Evolutionary conservation across 1,140 invertebrate species (phyloP).

Genomic region (Diuraphis noxia): DNA sequence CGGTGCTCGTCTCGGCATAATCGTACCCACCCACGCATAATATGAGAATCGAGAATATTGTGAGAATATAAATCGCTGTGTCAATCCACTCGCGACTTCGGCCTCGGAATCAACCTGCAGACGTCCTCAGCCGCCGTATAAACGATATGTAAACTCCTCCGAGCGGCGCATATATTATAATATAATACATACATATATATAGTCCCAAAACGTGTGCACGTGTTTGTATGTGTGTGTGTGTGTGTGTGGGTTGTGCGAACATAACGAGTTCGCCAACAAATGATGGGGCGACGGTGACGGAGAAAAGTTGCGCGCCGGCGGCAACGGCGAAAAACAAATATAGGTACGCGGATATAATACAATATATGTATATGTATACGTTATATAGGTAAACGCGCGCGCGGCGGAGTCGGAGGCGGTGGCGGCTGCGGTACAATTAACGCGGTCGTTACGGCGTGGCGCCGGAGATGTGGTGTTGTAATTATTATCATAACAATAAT

Average conservation of each 20-base stretch:
- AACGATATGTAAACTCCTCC: conserved; percentile 29
- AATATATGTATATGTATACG: not conserved
- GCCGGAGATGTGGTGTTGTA: not conserved
- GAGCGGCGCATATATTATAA: not conserved
- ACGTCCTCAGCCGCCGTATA: not conserved
- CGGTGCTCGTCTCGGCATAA: not conserved
- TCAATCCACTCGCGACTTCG: not conserved
- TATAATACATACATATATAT: not conserved
- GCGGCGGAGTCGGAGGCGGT: not conserved
- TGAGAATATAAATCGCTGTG: not conserved
- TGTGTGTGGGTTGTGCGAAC: not conserved
- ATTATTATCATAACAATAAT: not conserved
- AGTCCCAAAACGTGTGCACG: too few species aligned
- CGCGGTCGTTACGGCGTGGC: not conserved
- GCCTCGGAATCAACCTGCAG: not conserved
- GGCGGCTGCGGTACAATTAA: conserved; percentile 24
- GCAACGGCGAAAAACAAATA: conserved; percentile 39
- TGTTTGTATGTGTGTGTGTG: not conserved
- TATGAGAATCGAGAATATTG: too few species aligned
- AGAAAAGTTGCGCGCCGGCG: conserved; percentile 16
- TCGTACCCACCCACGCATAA: not conserved
- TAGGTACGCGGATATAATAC: not conserved
- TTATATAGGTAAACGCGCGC: not conserved
- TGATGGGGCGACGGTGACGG: not conserved
- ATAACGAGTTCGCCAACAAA: conserved; percentile 41